A percentile compares a stretch with the other conserved stretches of the same genome.
Conservation (phyloP, 1,140 invertebrate genomes). For the Drosophila erecta region DNA sequence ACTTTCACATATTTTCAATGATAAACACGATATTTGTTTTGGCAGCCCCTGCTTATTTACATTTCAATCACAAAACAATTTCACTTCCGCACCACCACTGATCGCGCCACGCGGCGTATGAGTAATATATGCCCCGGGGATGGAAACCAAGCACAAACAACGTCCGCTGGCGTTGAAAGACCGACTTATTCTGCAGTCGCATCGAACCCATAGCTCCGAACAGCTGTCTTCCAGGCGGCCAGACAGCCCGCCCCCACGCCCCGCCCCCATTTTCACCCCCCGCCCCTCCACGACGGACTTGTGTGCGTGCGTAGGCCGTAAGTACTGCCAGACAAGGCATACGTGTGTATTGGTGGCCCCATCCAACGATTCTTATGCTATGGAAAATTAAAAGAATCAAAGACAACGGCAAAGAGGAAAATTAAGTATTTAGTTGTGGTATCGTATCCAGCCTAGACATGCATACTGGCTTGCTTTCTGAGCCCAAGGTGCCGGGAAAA, state of each 20-base stretch:
- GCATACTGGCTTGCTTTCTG: slow-evolving; percentile 67
- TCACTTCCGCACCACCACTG: slow-evolving; percentile 45
- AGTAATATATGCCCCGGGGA: slow-evolving; percentile 37
- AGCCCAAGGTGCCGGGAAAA: slow-evolving; percentile 22
- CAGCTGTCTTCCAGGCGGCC: slow-evolving; percentile 77
- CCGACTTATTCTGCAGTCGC: slow-evolving; percentile 72
- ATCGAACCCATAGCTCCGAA: slow-evolving; percentile 60
- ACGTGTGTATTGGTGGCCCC: slow-evolving; percentile 34
- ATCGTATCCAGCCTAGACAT: slow-evolving; percentile 67
- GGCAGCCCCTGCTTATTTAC: slow-evolving; percentile 70
- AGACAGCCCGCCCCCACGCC: slow-evolving; percentile 11
- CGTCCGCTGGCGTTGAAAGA: slow-evolving; percentile 69
- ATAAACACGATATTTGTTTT: slow-evolving; percentile 71
- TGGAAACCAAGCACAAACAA: slow-evolving; percentile 23
- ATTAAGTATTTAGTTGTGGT: slow-evolving; percentile 81
- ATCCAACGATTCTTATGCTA: slow-evolving; percentile 11
- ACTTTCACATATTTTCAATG: slow-evolving; percentile 55
- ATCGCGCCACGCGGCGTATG: slow-evolving; percentile 75
- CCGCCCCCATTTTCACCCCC: neutral
- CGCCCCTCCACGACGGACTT: neutral
- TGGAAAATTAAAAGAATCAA: slow-evolving; percentile 83
- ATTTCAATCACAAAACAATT: slow-evolving; percentile 75
- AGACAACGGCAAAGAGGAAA: slow-evolving; percentile 76
- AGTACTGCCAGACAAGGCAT: slow-evolving; percentile 68
- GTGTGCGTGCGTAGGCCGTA: slow-evolving; percentile 67